Evolutionary conservation across 2,113 vertebrate genomes (phyloP).

Genomic region (Lepisosteus osseus): DNA sequence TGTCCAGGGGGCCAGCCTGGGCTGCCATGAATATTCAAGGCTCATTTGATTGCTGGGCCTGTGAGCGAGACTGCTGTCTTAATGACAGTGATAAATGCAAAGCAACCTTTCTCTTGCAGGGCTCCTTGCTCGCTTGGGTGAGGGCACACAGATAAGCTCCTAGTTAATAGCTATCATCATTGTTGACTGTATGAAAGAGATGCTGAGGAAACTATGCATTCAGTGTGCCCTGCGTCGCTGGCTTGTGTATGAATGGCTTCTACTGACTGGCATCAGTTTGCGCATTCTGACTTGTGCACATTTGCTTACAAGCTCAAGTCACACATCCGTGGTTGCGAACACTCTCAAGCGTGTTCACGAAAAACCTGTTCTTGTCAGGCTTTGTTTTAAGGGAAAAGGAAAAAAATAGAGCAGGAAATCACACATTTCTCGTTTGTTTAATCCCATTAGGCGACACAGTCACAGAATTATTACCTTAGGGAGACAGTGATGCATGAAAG

Average conservation of each 20-base stretch:
- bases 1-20: background rate
- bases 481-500: too few species aligned
- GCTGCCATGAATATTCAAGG: constrained; percentile 9
- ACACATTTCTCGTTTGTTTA: too few species aligned
- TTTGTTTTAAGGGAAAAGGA: too few species aligned
- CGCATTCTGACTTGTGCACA: background rate
- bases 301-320: background rate
- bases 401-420: too few species aligned
- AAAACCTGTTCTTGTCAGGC: too few species aligned
- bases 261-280: background rate
- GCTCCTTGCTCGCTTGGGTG: background rate
- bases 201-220: background rate
- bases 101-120: background rate
- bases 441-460: too few species aligned
- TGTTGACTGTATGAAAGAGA: constrained; percentile 10
- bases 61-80: background rate
- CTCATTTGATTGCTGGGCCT: constrained; percentile 8
- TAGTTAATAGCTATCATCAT: constrained; percentile 10
- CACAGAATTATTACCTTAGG: too few species aligned
- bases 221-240: background rate
- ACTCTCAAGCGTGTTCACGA: background rate
- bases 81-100: constrained; percentile 8
- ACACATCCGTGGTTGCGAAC: background rate
- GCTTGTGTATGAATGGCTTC: background rate
- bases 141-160: background rate